A percentile compares a stretch with the other conserved stretches of the same genome.
Conservation (phyloP, 2,113 vertebrate genomes). For the Phaethornis superciliosus region DNA sequence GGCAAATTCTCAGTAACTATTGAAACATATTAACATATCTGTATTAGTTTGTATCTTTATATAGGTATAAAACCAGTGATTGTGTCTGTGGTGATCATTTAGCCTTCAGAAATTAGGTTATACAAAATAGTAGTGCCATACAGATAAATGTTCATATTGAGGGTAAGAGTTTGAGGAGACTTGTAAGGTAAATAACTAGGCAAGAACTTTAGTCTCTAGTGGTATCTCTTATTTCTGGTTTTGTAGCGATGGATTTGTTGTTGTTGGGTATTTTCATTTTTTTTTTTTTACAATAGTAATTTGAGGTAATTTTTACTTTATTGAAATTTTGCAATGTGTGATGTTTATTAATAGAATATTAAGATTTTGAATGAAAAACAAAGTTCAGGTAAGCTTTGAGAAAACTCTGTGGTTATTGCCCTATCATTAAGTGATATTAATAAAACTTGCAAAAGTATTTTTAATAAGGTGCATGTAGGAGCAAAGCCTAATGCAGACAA, state of each 20-base stretch:
- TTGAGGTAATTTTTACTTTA: neutral
- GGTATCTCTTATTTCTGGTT: neutral
- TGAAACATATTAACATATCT: neutral
- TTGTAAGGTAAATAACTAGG: neutral
- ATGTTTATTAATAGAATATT: neutral
- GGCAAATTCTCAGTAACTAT: too few relatives aligned
- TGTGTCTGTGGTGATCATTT: neutral
- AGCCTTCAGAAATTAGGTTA: neutral
- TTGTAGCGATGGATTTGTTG: neutral
- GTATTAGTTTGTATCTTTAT: neutral
- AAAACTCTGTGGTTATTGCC: neutral
- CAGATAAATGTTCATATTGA: neutral
- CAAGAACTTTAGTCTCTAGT: neutral
- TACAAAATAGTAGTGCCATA: neutral
- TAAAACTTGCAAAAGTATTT: neutral
- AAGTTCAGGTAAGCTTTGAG: neutral
- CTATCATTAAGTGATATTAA: neutral
- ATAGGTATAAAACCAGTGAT: neutral
- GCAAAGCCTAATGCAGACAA: neutral
- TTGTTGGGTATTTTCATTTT: neutral
- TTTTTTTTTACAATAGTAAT: neutral
- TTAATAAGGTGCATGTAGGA: accelerated
- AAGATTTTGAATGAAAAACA: neutral
- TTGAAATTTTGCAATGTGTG: neutral
- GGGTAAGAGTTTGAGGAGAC: neutral